Base-by-base conservation (phyloP, 2,888 invertebrate species). In the Nomada fabriciana region DNA sequence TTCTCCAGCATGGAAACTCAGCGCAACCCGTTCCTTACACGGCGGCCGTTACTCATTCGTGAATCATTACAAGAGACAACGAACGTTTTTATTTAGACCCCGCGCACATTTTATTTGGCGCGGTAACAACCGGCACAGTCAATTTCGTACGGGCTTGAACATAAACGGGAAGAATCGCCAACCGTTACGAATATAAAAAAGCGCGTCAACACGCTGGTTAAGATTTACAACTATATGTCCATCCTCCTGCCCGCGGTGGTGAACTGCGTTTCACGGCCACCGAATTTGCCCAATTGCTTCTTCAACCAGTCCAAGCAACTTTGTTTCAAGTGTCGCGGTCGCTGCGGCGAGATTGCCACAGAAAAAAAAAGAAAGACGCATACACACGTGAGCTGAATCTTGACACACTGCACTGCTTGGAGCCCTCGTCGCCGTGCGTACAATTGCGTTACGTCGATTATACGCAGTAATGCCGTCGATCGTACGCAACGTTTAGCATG, bases 201-300 rank as follows among this genome's bases (percentile, higher is more conserved):
- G 61, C 65, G 67, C 79, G 82, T 86, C 80, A 88, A 88, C 76
- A 71, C 72, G 70, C 52, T 68, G 71, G 43, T 79, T 64, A 57
- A 76, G 79, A 83, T 80, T 85, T 83, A 86, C 86, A 86, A 86
- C 83, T 86, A 59, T 73, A 86, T 83, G 72, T 76, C 78, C 70
- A 20, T 42, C 61, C 36, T n/a, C 42, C 53, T 11, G 43, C 43
- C 50, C 53, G 50, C 42, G 25, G 63, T 43, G 47, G 43, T 20
- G 71, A 43, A 47, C 47, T 47, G 47, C 47, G 47, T 47, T 64
- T 36, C 25, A n/a, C 59, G 52, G 42, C 60, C 68, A 36, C 61
- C 69, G 77, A 77, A 69, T 77, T 64, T 61, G 75, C 73, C 72
- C 77, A 85, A 85, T 81, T 69, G 77, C 57, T 70, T 84, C 69